Evolutionary conservation across 2,113 vertebrate genomes (phyloP), one percentile per base, ranked within the genome.

Genomic region (Eurystomus gularis): DNA sequence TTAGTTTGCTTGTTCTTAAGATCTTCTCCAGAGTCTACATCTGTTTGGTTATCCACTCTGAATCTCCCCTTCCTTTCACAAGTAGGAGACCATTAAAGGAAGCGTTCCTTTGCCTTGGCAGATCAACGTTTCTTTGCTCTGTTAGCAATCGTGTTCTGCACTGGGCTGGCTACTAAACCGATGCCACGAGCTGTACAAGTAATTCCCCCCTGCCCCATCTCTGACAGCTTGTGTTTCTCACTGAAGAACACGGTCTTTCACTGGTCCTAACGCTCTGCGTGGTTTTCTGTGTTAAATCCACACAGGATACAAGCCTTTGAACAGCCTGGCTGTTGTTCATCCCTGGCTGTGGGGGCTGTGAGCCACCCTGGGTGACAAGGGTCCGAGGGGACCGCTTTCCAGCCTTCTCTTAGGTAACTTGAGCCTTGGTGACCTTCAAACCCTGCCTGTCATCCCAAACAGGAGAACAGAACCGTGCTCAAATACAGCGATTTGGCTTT

Each of bases 131-230:
- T 48, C 40, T 88, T 57, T 81, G n/a, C 35, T 93, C 73, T 82
- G 28, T 61, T 58, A 68, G 25, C 51, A 82, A 23, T 61, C 7
- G 7, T 62, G 39, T 54, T 90, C 28, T 91, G 52, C 57, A 13
- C 39, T 42, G 61, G 80, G 24, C 48, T 95, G 87, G 37, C 46
- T 48, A 54, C 58, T 75, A 58, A 87, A 68, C 39, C 37, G 29
- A 20, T 84, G 75, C 84, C 58, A 0, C 42, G 42, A 37, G 7
- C 42, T 91, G 48, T 51, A 3, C 8, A 19, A 70, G n/a, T 65
- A 0, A 0, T 73, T 51, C 2, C 10, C 15, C 37, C 29, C 4
- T 6, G 3, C 39, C 31, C 8, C 7, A 2, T 81, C 60, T 81
- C 28, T 29, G 44, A n/a, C 3, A 3, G 37, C 64, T 89, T 66